These are phyloP conservation scores for Osmerus eperlanus DNA, from an alignment of 2,113 vertebrate species.

Conservation along the genomic window DNA sequence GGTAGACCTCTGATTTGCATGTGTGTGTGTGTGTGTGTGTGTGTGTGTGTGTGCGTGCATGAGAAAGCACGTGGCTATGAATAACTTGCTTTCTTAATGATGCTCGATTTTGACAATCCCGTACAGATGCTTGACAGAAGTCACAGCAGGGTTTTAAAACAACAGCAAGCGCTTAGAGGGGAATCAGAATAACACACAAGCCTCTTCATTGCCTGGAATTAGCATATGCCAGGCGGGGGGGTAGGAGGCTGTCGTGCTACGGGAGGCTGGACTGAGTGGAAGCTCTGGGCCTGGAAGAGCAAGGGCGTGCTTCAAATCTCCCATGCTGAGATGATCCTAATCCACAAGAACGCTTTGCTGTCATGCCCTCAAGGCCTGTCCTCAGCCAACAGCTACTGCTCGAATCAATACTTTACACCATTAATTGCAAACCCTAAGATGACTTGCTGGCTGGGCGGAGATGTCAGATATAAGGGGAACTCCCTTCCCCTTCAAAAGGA, in stretches of 20 bases:
- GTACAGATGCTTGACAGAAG: constrained; percentile 43
- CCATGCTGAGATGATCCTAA: constrained; percentile 28
- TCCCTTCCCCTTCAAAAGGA: neutral
- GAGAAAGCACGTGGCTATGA: constrained; percentile 17
- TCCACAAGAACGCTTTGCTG: constrained; percentile 20
- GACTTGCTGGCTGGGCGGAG: too few species aligned
- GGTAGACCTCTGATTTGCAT: neutral
- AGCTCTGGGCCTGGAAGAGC: neutral
- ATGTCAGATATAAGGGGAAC: too few species aligned
- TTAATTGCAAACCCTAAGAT: too few species aligned
- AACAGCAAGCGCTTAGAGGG: constrained; percentile 10
- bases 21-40: neutral
- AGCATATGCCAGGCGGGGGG: constrained; percentile 43
- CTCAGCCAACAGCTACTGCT: neutral
- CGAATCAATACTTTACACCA: too few species aligned
- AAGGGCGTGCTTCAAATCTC: constrained; percentile 3
- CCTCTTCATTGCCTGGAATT: constrained; percentile 51
- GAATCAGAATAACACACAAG: constrained; percentile 39
- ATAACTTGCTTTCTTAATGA: constrained; percentile 49
- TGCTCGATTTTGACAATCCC: constrained; percentile 37
- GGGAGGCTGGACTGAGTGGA: neutral
- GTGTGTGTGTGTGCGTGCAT: neutral
- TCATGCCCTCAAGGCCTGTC: constrained; percentile 14
- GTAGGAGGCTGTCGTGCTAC: constrained; percentile 43
- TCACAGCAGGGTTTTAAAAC: constrained; percentile 35